Base-by-base conservation (phyloP, 64 coral and sea anemone genomes). In the Stichodactyla mertensii region DNA sequence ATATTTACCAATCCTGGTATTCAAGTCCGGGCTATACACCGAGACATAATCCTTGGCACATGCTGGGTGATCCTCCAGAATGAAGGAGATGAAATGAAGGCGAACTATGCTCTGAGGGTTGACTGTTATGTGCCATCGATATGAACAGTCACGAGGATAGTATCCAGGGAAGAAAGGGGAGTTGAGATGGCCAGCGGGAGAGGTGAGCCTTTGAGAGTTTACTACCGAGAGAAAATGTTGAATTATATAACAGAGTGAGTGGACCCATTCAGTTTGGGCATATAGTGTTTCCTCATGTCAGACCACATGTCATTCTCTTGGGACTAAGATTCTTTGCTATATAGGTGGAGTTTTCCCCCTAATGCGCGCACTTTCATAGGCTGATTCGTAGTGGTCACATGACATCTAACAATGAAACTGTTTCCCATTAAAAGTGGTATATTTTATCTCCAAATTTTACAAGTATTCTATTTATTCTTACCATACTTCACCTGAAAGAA, bases 21-120 rank as follows among this genome's bases (percentile, higher is more conserved):
- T 55, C 11, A 26, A 26, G 10, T 60, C 82, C 10, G 7, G 12
- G 18, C 53, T n/a, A 8, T 81, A 81, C 45, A 84, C 82, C 11
- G 82, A 12, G 45, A 84, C 82, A 56, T 84, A 84, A 60, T 84
- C 82, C 23, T 84, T 84, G 11, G 52, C 19, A 19, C 82, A 84
- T 57, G n/a, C 18, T 24, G 82, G 82, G 19, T 84, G 82, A 14
- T 84, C 82, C 27, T 84, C 51, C 22, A 84, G 52, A 16, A 52
- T 54, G 57, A 84, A 84, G 18, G 22, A 57, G 2, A 84, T 13
- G 82, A 59, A 84, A 24, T 60, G 11, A 11, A 84, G 52, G 23
- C 82, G 52, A 9, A 84, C 55, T 15, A 55, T 84, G 9, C 12
- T 55, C n/a, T 55, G n/a, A 15, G 52, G 18, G 5, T 55, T 6